Evolutionary conservation across 1,140 invertebrate genomes (phyloP), one percentile per base, ranked within the genome.

Genomic region (Heliconius hermathena): DNA sequence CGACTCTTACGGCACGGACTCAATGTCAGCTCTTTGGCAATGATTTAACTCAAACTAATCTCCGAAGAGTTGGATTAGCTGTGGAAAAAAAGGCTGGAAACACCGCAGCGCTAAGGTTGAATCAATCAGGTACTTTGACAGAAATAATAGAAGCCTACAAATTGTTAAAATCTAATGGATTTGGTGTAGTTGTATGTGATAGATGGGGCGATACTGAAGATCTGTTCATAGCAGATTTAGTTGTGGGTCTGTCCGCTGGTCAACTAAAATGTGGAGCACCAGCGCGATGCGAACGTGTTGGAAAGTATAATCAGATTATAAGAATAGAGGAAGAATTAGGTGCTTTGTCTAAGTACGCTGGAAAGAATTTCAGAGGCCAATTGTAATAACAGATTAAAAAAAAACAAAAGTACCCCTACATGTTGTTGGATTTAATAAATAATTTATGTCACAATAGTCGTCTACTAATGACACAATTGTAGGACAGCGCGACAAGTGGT

Each of bases 211-310:
- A 99, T 93, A 99, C 99, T 73, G 99, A 99, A 93, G 99, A 99
- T 90, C 97, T 98, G 2, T 99, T 99, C 94, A 98, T 99, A 89
- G 99, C 98, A 85, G 99, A 99, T 91, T 94, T 99, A 78, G 99
- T 99, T n/a, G 99, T 99, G 77, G 99, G 99, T 78, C 95, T 99
- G 16, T 97, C 98, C 54, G 99, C 99, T 76, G 99, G 99, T 73
- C 99, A 99, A 96, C 98, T 99, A 81, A 99, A 99, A 92, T 99
- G 99, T 81, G 99, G 99, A 52, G 99, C 99, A 60, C 99, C 99
- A 13, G 99, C 98, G 90, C 97, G 99, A 82, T 99, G 98, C n/a
- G 99, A 99, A 94, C 97, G 99, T 91, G 95, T 99, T 80, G 98
- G 98, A 66, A 99, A 99, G 90, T 99, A 99, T 95, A 99, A 99